Percentiles rank a stretch among this genome's conserved stretches.
phyloP scores from a whole-genome alignment of 2,888 invertebrate genomes.

The Eristalinus aeneus region DNA sequence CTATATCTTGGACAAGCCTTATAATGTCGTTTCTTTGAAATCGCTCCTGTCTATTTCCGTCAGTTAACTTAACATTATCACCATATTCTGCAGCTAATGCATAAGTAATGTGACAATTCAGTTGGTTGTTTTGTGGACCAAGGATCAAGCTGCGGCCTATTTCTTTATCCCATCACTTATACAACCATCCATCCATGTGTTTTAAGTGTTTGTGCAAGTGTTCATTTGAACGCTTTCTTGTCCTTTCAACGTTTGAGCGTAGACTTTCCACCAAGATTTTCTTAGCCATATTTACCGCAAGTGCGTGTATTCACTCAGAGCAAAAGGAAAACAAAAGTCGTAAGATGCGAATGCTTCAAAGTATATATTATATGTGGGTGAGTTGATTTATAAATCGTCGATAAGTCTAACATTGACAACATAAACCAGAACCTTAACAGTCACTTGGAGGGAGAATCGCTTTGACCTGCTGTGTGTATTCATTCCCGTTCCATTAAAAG shows the following conservation, averaged over 20 bases:
- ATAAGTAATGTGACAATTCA: constrained; percentile 54
- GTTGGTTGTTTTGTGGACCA: constrained; percentile 49
- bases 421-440: constrained; percentile 33
- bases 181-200: not conserved
- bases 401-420: constrained; percentile 53
- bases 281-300: not conserved
- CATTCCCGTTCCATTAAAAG: constrained; percentile 37
- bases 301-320: constrained; percentile 5
- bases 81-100: constrained; percentile 38
- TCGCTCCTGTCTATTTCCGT: constrained; percentile 14
- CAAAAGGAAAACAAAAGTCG: not conserved
- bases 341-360: not conserved
- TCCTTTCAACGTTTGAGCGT: not conserved
- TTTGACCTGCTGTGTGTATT: constrained; percentile 4
- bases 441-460: not conserved
- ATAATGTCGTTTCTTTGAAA: constrained; percentile 54
- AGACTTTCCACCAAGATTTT: not conserved
- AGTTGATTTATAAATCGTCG: constrained; percentile 54
- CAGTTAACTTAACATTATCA: not conserved
- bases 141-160: constrained; percentile 4
- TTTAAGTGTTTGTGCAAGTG: not conserved
- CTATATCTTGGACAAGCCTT: constrained; percentile 10
- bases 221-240: not conserved
- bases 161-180: constrained; percentile 3
- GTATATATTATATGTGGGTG: not conserved